Evolutionary conservation across 2,113 vertebrate genomes (phyloP), one percentile per base, ranked within the genome.

Genomic region (Mormyrus lacerda): DNA sequence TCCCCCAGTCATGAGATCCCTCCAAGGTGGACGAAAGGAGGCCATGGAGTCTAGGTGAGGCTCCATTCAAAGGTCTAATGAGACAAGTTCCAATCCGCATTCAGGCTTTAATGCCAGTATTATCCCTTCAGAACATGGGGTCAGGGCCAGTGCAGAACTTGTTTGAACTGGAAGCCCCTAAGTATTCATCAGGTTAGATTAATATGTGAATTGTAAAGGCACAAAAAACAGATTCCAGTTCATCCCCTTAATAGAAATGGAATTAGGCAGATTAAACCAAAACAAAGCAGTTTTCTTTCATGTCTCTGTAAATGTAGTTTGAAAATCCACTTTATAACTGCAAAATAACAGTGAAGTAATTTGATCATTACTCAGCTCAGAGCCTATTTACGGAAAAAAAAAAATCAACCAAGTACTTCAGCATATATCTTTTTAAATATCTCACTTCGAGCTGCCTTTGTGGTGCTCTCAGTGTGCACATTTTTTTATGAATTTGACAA

Each of bases 61-160:
- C 85, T 51, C 39, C 45, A 48, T 90, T 89, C 19, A 50, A 0
- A 92, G 91, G 92, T 91, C 91, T 91, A 94, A 89, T 90, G 93
- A 93, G 92, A 93, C 96, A 96, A 95, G 96, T 94, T 27, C 39
- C 88, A 92, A 96, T 96, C 94, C 93, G 96, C 88, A 93, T 76
- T 47, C 89, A 93, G 91, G 93, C 31, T 87, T 53, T 86, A 86
- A 86, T 86, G 85, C 85, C 47, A 10, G 85, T 13, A 87, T 87
- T 87, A 92, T n/a, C 39, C 0, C 89, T 93, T 94, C 94, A 93
- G 95, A 94, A 94, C 90, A 92, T 93, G 93, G 94, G 95, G 94
- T 95, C 95, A 95, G 92, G 93, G 93, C 93, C 91, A 94, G 94
- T 95, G 95, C 94, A 95, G 94, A 87, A 91, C 89, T 73, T 91